Evolutionary conservation across 2,888 invertebrate species (phyloP).

Genomic region (Xylota sylvarum): DNA sequence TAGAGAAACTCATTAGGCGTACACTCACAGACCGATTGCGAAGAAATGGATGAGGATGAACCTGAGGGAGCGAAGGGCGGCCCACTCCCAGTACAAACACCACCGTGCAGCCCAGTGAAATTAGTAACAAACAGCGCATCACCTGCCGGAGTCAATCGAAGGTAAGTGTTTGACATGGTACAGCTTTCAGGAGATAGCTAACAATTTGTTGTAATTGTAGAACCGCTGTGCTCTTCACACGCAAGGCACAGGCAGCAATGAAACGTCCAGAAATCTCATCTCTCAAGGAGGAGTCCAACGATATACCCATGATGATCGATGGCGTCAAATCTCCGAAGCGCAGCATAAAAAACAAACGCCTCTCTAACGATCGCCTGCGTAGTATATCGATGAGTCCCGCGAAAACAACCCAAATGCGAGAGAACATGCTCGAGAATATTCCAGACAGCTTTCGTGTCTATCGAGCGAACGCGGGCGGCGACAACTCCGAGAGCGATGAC

Average conservation of each 20-base stretch:
- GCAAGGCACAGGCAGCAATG: conserved; percentile 88
- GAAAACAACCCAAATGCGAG: conserved; percentile 81
- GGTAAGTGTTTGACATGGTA: conserved; percentile 79
- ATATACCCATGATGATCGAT: conserved; percentile 77
- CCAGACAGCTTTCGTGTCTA: conserved; percentile 87
- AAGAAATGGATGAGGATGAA: conserved; percentile 80
- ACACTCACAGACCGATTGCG: conserved; percentile 82
- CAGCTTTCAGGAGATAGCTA: no score
- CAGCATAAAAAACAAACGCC: conserved; percentile 81
- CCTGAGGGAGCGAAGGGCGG: conserved; percentile 44
- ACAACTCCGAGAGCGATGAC: conserved; percentile 84
- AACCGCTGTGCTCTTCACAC: conserved; percentile 91
- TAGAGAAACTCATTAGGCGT: conserved; percentile 76
- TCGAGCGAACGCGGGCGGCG: conserved; percentile 84
- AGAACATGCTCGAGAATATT: conserved; percentile 81
- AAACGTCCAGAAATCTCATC: conserved; percentile 82
- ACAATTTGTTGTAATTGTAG: conserved; percentile 81
- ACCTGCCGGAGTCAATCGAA: conserved; percentile 84
- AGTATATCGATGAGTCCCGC: conserved; percentile 83
- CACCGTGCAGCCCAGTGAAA: conserved; percentile 84
- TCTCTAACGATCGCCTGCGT: conserved; percentile 80
- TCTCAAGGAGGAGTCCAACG: conserved; percentile 69
- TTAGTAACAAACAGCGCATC: conserved; percentile 84
- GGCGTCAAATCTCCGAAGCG: conserved; percentile 83
- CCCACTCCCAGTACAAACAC: conserved; percentile 81